Conservation (phyloP, 2,797 vertebrate species). For the Hypotaenidia philippensis region DNA sequence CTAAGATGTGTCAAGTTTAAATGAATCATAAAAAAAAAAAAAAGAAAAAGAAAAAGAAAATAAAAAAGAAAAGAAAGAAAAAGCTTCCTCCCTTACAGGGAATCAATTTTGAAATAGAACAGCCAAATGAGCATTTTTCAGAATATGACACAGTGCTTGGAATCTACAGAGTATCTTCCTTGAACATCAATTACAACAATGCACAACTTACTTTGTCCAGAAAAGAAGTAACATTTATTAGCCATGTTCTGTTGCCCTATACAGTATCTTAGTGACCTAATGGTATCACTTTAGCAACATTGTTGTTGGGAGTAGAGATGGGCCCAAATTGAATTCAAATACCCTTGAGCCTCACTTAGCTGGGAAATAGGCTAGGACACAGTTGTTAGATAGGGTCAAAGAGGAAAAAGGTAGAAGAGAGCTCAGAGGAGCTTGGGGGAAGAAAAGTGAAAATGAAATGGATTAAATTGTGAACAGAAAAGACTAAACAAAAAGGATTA, state of each 20-base stretch:
- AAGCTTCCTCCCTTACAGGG: background rate
- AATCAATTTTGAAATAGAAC: conserved; percentile 59
- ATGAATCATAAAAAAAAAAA: conserved; percentile 16
- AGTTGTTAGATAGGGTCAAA: conserved; percentile 57
- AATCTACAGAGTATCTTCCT: conserved; percentile 18
- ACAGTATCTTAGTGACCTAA: conserved; percentile 39
- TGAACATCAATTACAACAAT: conserved; percentile 39
- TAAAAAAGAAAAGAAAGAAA: background rate
- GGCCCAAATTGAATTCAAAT: conserved; percentile 61
- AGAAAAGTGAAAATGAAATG: conserved; percentile 35
- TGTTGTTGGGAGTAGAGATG: background rate
- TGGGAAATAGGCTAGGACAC: conserved; percentile 50
- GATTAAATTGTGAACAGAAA: conserved; percentile 20
- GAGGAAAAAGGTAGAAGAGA: conserved; percentile 17
- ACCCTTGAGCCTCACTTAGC: conserved; percentile 60
- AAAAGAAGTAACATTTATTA: conserved; percentile 37
- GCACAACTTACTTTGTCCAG: conserved; percentile 14
- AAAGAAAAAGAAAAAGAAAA: background rate
- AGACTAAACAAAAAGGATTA: conserved; percentile 3
- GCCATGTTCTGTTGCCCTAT: background rate
- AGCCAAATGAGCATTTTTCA: conserved; percentile 43
- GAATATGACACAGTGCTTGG: conserved; percentile 30
- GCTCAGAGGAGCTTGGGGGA: conserved; percentile 3
- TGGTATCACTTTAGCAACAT: conserved; percentile 32
- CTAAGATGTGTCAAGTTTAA: conserved; percentile 48